Conservation (phyloP, 2,888 invertebrate genomes). For the Zonitis immaculata region DNA sequence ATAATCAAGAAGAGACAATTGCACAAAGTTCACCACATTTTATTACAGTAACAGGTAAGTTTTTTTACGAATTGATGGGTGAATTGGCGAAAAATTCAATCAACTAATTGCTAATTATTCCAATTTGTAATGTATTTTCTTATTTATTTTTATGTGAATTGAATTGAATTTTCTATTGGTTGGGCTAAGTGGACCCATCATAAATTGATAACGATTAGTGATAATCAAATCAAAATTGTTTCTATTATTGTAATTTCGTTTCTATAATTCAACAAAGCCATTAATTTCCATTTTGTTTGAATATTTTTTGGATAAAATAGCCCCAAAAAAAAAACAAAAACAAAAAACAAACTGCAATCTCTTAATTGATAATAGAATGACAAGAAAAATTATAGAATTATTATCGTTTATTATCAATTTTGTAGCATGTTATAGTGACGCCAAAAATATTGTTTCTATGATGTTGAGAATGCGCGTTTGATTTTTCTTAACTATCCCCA, state of each 20-base stretch:
- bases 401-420: not conserved
- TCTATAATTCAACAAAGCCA: not conserved
- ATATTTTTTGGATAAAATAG: not conserved
- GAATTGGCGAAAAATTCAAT: not conserved
- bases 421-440: not conserved
- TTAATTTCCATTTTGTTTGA: not conserved
- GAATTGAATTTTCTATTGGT: not conserved
- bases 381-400: not conserved
- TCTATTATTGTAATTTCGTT: not conserved
- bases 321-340: no score
- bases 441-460: not conserved
- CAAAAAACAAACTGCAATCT: not conserved
- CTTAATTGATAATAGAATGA: not conserved
- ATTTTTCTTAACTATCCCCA: not conserved
- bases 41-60: slow-evolving; percentile 69
- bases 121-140: no score
- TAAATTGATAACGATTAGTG: not conserved
- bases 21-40: slow-evolving; percentile 55
- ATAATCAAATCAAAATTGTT: not conserved
- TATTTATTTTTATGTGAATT: not conserved
- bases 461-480: not conserved
- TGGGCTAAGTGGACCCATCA: not conserved
- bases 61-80: not conserved
- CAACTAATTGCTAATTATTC: no score
- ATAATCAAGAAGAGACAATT: slow-evolving; percentile 53